Evolutionary conservation across 2,113 vertebrate species (phyloP).

Genomic region (Mesocricetus auratus): DNA sequence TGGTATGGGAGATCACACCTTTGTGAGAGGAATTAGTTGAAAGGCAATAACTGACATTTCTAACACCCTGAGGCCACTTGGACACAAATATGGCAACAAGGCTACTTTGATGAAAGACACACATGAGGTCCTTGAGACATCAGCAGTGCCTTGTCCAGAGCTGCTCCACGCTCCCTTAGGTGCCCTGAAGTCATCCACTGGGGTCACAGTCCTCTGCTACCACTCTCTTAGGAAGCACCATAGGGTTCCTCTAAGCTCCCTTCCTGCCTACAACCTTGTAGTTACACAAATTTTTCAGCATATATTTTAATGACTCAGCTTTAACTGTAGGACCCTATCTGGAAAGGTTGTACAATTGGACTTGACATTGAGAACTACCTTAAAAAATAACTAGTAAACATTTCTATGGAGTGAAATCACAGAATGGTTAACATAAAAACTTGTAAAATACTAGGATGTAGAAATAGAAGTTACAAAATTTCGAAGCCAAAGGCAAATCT

Average conservation of each 20-base stretch:
- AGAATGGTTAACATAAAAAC: neutral
- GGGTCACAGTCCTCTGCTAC: neutral
- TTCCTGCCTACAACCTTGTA: fast-evolving
- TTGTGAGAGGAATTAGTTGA: no score
- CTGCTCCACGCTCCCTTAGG: no score
- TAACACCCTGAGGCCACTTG: no score
- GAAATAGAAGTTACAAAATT: neutral
- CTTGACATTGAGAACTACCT: neutral
- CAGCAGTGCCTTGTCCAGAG: fast-evolving
- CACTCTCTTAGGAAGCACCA: neutral
- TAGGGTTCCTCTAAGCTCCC: neutral
- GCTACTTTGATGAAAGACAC: fast-evolving
- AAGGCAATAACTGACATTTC: neutral
- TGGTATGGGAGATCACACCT: no score
- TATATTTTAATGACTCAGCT: neutral
- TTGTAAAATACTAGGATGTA: neutral
- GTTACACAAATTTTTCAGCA: neutral
- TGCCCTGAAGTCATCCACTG: neutral
- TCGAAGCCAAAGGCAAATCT: neutral
- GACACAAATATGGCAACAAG: neutral
- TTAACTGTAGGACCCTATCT: no score
- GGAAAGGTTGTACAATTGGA: neutral
- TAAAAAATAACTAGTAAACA: neutral
- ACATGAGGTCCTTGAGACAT: neutral
- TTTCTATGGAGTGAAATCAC: neutral